phyloP scores from a whole-genome alignment of 1,140 invertebrate genomes.

The Elymnias hypermnestra region DNA sequence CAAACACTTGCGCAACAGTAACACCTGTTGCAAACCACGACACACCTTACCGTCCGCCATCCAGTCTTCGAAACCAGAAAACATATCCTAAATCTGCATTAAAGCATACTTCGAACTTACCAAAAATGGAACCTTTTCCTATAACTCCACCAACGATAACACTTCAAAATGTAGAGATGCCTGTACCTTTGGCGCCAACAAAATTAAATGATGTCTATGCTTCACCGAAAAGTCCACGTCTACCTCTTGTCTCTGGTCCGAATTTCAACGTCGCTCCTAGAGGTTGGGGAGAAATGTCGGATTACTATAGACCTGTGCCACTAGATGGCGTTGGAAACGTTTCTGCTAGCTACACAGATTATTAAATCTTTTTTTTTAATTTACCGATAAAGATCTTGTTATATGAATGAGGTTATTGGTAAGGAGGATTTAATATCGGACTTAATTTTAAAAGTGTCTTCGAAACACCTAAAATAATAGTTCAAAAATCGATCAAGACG shows the following conservation, averaged over 20 bases:
- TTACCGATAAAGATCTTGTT: no score
- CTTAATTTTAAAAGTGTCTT: no score
- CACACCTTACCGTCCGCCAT: slow-evolving; percentile 70
- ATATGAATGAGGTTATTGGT: no score
- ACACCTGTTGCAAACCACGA: slow-evolving; percentile 74
- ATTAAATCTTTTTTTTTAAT: no score
- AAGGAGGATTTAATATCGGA: no score
- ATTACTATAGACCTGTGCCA: slow-evolving; percentile 82
- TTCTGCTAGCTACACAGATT: slow-evolving; percentile 78
- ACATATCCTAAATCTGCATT: slow-evolving; percentile 69
- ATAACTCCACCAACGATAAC: slow-evolving; percentile 48
- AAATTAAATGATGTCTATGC: slow-evolving; percentile 68
- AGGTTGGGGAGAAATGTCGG: slow-evolving; percentile 82
- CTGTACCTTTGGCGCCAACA: slow-evolving; percentile 64
- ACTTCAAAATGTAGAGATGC: slow-evolving; percentile 55
- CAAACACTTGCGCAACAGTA: slow-evolving; percentile 61
- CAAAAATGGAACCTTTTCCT: slow-evolving; percentile 72
- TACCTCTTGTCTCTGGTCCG: slow-evolving; percentile 61
- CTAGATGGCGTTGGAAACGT: slow-evolving; percentile 75
- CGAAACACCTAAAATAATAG: no score
- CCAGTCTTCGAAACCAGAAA: slow-evolving; percentile 63
- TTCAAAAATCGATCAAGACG: no score
- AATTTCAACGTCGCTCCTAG: slow-evolving; percentile 90
- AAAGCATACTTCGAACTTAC: slow-evolving; percentile 64
- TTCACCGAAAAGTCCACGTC: slow-evolving; percentile 53